Evolutionary conservation across 92 coral and sea anemone genomes (phyloP).

Genomic region (Bergia sp.): DNA sequence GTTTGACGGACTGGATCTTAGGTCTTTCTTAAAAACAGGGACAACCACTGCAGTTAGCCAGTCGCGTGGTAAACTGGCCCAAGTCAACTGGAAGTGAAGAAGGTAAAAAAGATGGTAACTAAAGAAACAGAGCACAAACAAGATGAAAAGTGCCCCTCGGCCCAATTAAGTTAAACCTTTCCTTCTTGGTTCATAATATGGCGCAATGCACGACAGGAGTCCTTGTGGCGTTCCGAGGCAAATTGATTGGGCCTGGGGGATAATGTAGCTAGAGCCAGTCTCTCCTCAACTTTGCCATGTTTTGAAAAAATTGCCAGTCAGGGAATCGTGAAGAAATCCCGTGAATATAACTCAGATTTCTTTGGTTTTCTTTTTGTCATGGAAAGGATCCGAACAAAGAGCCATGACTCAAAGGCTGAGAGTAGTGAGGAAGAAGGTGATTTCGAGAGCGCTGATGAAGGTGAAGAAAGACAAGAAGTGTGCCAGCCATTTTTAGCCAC

Average conservation of each 20-base stretch:
- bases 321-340: neutral
- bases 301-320: neutral
- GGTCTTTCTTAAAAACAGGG: too few species aligned
- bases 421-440: conserved; percentile 95
- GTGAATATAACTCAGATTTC: neutral
- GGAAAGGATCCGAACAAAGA: conserved; percentile 27
- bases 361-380: neutral
- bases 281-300: conserved; percentile 8
- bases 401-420: conserved; percentile 53
- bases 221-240: neutral
- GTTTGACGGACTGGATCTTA: too few species aligned
- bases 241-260: neutral
- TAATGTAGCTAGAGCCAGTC: conserved; percentile 30
- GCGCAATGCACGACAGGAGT: too few species aligned
- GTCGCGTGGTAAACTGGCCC: too few species aligned
- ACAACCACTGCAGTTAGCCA: too few species aligned
- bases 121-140: too few species aligned
- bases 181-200: too few species aligned
- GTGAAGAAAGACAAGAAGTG: conserved; percentile 66
- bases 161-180: too few species aligned
- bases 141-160: too few species aligned
- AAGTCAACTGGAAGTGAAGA: too few species aligned
- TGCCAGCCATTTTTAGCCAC: conserved; percentile 73
- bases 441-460: conserved; percentile 99
- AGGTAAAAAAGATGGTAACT: too few species aligned